Evolutionary conservation across 2,888 invertebrate species (phyloP), one percentile per base, ranked within the genome.

Genomic region (Myopa testacea): DNA sequence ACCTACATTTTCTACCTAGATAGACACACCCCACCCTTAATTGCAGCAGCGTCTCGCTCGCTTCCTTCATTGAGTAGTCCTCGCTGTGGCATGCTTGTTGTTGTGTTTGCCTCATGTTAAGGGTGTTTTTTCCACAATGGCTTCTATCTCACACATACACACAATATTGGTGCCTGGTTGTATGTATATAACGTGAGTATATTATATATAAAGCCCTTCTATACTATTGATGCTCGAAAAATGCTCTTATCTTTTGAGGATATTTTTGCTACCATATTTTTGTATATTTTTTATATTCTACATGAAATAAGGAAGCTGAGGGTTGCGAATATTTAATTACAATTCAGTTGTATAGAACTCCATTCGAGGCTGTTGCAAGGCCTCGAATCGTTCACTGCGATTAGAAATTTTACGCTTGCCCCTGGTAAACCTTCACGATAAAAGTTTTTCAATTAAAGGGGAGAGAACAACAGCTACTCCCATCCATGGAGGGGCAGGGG

Each of bases 341-440:
- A 63, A 37, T 65, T 8, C 26, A 26, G 73, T 63, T 34, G 19
- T 73, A 19, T 62, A 12, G 72, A 50, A 38, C 19, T 19, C 58
- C 14, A 38, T 34, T 55, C 4, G 38, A 58, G 16, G 73, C 62
- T 65, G 65, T 38, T 8, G 37, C 12, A 38, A 62, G 62, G 19
- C 26, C 34, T 60, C 58, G 72, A 58, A 26, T 37, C 65, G 38
- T 45, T 58, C 72, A 26, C 70, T 55, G 81, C 83, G 86, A 85
- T 87, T 87, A 87, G 85, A 84, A 87, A 87, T 87, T 87, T 87
- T 86, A 87, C 87, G 87, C 86, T 87, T 85, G 87, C 87, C 87
- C 86, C 86, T 79, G 83, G 83, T 85, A 86, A 85, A 85, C 86
- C 87, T 85, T 82, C 86, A 76, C 80, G 82, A 82, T 84, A 82